phyloP scores from a whole-genome alignment of 2,113 vertebrate genomes.

The Gorsachius goisagi region DNA sequence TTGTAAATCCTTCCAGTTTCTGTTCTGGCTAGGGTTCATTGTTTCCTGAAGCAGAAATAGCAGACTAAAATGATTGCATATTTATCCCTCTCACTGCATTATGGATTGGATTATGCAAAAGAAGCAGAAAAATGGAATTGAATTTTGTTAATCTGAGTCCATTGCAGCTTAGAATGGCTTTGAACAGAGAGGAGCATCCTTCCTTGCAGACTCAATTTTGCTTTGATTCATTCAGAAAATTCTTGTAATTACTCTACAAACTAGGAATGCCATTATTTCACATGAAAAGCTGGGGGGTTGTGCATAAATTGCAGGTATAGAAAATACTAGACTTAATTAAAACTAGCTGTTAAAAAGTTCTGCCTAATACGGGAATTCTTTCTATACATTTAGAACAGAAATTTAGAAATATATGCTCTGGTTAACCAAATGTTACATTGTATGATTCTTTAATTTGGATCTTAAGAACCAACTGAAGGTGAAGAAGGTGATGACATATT shows the following conservation, averaged over 20 bases:
- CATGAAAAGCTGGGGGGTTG: not conserved
- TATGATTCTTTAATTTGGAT: not conserved
- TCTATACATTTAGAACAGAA: not conserved
- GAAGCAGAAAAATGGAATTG: not conserved
- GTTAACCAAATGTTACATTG: not conserved
- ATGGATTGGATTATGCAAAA: not conserved
- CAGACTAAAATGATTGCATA: not conserved
- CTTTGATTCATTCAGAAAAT: not conserved
- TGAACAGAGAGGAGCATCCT: not conserved
- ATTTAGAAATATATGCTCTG: not conserved
- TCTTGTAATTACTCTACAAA: not conserved
- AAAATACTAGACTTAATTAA: not conserved
- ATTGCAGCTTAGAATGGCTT: not conserved
- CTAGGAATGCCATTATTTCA: not conserved
- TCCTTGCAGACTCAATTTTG: not conserved
- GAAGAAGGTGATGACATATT: not conserved
- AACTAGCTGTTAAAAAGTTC: not conserved
- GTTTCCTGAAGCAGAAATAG: not conserved
- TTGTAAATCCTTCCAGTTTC: not conserved
- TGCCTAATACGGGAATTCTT: not conserved
- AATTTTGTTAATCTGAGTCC: not conserved
- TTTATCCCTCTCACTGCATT: not conserved
- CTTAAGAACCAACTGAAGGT: not conserved
- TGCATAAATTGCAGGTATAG: not conserved
- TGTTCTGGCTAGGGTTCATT: not conserved